These are phyloP conservation scores for Pomacea maculata DNA, from an alignment of 1,140 invertebrate genomes.

Conservation along the genomic window DNA sequence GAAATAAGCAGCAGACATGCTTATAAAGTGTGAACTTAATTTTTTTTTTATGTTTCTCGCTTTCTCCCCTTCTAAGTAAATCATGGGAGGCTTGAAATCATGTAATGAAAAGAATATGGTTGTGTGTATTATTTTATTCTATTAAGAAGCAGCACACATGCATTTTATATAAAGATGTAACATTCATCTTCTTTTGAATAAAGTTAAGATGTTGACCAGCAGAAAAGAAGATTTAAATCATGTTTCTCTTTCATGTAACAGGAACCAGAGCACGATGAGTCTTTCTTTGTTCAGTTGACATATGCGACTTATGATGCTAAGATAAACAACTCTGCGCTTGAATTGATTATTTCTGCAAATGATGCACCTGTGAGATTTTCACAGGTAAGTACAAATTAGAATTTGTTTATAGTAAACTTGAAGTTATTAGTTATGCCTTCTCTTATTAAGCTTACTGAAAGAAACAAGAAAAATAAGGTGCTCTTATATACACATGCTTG, in stretches of 20 bases:
- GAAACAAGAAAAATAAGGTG: neutral
- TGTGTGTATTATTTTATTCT: too few species aligned
- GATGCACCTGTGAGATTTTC: constrained; percentile 59
- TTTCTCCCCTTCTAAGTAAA: neutral
- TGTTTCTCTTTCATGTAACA: constrained; percentile 22
- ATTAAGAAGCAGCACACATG: too few species aligned
- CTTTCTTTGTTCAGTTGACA: constrained; percentile 47
- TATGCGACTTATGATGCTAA: constrained; percentile 38
- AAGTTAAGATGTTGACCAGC: too few species aligned
- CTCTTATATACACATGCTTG: neutral
- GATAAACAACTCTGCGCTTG: constrained; percentile 34
- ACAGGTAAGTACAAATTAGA: constrained; percentile 38
- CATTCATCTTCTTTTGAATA: too few species aligned
- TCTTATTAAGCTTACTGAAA: neutral
- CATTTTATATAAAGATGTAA: too few species aligned
- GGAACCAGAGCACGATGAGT: constrained; percentile 60
- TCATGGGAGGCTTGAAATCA: too few species aligned
- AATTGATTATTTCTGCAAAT: constrained; percentile 53
- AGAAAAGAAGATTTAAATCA: neutral
- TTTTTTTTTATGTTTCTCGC: too few species aligned
- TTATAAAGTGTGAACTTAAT: too few species aligned
- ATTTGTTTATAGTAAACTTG: too few species aligned
- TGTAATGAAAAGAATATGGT: too few species aligned
- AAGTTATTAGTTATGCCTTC: neutral
- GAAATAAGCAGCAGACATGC: too few species aligned